A percentile compares a stretch with the other conserved stretches of the same genome.
These are phyloP conservation scores for Gadus macrocephalus DNA, from an alignment of 2,113 vertebrate genomes.

Conservation along the genomic window DNA sequence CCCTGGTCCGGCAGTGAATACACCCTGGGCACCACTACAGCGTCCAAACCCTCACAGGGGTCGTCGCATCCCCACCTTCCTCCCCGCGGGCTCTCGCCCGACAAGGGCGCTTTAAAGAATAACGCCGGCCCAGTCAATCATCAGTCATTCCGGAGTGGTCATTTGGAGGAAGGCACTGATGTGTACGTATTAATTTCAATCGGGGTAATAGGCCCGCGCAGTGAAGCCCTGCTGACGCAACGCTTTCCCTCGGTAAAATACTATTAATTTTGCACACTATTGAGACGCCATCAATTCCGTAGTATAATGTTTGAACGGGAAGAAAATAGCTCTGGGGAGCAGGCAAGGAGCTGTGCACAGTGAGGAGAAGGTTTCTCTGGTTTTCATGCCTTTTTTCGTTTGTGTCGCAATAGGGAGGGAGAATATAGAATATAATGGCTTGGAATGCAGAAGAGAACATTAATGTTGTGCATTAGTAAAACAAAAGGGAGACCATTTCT, in stretches of 20 bases:
- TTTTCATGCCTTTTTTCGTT: too few relatives aligned
- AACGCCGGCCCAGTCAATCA: slow-evolving; percentile 43
- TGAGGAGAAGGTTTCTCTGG: too few relatives aligned
- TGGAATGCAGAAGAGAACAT: too few relatives aligned
- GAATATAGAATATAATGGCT: too few relatives aligned
- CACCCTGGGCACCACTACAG: background rate
- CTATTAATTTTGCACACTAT: slow-evolving; percentile 41
- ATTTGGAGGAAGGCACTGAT: slow-evolving; percentile 64
- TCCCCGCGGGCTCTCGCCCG: too few relatives aligned
- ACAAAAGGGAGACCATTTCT: too few relatives aligned
- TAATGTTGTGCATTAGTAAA: too few relatives aligned
- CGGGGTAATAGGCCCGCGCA: slow-evolving; percentile 42
- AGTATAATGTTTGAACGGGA: slow-evolving; percentile 13
- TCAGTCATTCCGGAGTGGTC: slow-evolving; percentile 62
- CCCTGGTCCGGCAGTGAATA: slow-evolving; percentile 33
- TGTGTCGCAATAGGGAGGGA: too few relatives aligned
- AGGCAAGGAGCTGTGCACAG: background rate
- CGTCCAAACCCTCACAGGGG: slow-evolving; percentile 24
- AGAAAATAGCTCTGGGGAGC: slow-evolving; percentile 31
- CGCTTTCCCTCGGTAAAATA: slow-evolving; percentile 39
- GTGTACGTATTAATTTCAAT: slow-evolving; percentile 47
- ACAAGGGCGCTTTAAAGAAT: slow-evolving; percentile 1
- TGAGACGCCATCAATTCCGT: slow-evolving; percentile 48
- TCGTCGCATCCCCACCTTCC: too few relatives aligned
- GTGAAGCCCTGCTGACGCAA: slow-evolving; percentile 50